Base-by-base conservation (phyloP, 2,797 vertebrate genomes). In the Sebastes minor region DNA sequence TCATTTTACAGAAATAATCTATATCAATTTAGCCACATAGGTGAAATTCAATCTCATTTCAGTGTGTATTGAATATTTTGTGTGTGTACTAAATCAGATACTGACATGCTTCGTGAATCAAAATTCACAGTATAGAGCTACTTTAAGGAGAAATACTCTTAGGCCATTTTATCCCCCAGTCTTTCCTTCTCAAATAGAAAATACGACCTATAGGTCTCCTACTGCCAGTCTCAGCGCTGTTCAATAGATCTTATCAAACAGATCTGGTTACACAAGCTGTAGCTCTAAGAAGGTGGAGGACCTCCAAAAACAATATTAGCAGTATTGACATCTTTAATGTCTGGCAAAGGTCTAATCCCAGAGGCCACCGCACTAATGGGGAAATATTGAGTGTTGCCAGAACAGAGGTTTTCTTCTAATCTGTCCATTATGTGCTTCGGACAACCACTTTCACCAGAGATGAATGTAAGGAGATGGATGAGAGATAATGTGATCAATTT, bases 351-450 rank as follows among this genome's bases (percentile, higher is more conserved):
- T 94, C 94, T 89, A 76, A 89, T 94, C 95, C 94, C 95, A 86
- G 56, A 86, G 94, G 95, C 90, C 49, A 49, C 53, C 13, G 16
- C 83, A 74, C 94, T 96, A 95, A 96, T 96, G 94, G 95, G 89
- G 89, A 94, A 94, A 92, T 96, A 96, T 95, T 93, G 95, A 96
- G 93, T 95, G 93, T 92, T 94, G 92, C 90, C 86, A 93, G 91
- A 91, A 90, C 89, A 89, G 83, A 91, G 91, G 88, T 90, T 92
- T 95, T 94, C 87, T 91, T 83, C 91, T 92, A 91, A 93, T 94
- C 89, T 88, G 86, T 90, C 92, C 93, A 94, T 94, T 94, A 95
- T 90, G 86, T 80, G 87, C 90, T 83, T 80, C 78, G 87, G 85
- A 93, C 89, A 88, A 90, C 88, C 89, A 89, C 89, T 90, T 88